Evolutionary conservation across 2,797 vertebrate genomes (phyloP), one percentile per base, ranked within the genome.

Genomic region (Coccyzus lansbergi): DNA sequence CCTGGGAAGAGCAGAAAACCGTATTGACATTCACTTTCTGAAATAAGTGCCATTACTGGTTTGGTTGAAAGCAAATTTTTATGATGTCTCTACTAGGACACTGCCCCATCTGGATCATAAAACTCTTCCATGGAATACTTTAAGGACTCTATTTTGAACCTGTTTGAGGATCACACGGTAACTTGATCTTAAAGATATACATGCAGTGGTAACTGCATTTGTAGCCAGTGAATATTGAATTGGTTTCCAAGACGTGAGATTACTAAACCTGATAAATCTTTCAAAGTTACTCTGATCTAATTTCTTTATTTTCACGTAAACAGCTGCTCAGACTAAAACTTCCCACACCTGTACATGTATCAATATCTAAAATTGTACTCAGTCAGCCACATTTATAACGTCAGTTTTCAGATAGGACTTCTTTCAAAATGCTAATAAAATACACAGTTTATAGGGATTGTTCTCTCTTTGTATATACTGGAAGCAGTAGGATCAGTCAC

Each of bases 161-260:
- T 29, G 7, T 10, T 64, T 60, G 26, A 78, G 21, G 28, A 51
- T 31, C 18, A 19, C 25, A 33, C 6, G 13, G 67, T 60, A 67
- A 74, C 31, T 17, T 21, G 31, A 44, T 38, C 44, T 85, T 68
- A 64, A 68, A 49, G 34, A 64, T 20, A 75, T 12, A 52, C 12
- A 34, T 0, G 0, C 19, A 79, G n/a, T 1, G 3, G 11, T 34
- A 86, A 84, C 49, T 48, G 24, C 0, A 0, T 9, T 72, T 90
- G 62, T 72, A 5, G 33, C 17, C 29, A 58, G 13, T 24, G 20
- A 77, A 56, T 80, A 42, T 4, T 70, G 31, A 80, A 29, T 7
- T 48, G 24, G 62, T 68, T 62, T 12, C 19, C 15, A 79, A 18
- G 14, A 31, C 1, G 1, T 24, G 24, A 76, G 20, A 60, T 44